These are phyloP conservation scores for Albula glossodonta DNA, from an alignment of 2,113 vertebrate species.

Conservation along the genomic window DNA sequence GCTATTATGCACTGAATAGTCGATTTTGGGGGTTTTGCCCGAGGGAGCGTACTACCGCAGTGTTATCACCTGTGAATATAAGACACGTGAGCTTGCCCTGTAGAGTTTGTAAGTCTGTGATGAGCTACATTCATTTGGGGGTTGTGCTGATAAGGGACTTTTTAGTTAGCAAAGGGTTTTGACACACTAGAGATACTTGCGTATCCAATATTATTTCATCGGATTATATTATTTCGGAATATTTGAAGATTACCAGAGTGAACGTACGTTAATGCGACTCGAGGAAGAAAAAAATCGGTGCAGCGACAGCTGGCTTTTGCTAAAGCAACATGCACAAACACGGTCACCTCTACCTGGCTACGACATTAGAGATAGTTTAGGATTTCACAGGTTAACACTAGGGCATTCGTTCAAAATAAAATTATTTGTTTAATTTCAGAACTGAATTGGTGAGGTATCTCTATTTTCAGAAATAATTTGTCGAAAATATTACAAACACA, in stretches of 20 bases:
- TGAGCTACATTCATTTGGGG: background rate
- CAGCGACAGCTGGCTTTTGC: background rate
- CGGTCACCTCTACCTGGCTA: background rate
- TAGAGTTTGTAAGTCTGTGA: background rate
- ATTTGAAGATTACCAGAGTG: too few relatives aligned
- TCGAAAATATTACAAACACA: too few relatives aligned
- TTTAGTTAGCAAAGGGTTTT: background rate
- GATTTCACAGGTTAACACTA: background rate
- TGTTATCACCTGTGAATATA: background rate
- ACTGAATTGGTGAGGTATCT: background rate
- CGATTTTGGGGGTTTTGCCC: background rate
- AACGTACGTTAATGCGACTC: too few relatives aligned
- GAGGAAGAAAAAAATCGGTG: background rate
- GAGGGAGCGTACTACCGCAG: background rate
- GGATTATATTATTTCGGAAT: background rate
- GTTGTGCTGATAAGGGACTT: background rate
- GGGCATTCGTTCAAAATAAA: background rate
- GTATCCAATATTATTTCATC: background rate
- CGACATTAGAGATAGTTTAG: too few relatives aligned
- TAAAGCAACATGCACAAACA: background rate
- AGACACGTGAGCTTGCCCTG: background rate
- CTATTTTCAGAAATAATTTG: background rate
- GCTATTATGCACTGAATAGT: background rate
- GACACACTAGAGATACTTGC: too few relatives aligned
- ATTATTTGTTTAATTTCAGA: background rate